Conservation (phyloP, 2,113 vertebrate species). For the Loxodonta africana region DNA sequence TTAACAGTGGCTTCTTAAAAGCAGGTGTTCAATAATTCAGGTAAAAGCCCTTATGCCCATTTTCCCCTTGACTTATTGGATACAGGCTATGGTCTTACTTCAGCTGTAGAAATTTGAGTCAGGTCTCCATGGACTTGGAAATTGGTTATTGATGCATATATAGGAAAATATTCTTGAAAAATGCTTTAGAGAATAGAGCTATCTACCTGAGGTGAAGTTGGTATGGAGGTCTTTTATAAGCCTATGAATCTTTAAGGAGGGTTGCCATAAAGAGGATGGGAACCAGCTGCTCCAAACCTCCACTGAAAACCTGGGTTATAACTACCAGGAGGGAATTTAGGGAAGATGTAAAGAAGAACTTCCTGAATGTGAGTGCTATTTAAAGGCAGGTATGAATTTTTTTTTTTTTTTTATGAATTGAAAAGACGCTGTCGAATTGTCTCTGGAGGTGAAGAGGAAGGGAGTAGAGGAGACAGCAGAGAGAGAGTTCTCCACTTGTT, state of each 20-base stretch:
- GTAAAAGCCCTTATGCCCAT: neutral
- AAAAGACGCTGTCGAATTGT: slow-evolving; percentile 52
- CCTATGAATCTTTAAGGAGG: slow-evolving; percentile 74
- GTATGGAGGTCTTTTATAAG: slow-evolving; percentile 58
- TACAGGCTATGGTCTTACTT: neutral
- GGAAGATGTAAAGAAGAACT: slow-evolving; percentile 78
- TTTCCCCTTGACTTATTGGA: neutral
- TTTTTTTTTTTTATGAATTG: neutral
- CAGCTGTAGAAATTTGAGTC: slow-evolving; percentile 9
- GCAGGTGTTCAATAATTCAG: slow-evolving; percentile 42
- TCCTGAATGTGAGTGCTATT: slow-evolving; percentile 68
- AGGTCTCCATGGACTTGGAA: neutral
- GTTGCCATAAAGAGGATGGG: slow-evolving; percentile 63
- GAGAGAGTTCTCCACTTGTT: neutral
- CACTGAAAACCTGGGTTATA: slow-evolving; percentile 69
- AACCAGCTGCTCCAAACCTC: slow-evolving; percentile 81
- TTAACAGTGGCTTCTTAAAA: slow-evolving; percentile 24
- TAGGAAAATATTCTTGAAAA: slow-evolving; percentile 49
- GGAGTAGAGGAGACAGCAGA: neutral
- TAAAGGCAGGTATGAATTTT: slow-evolving; percentile 58
- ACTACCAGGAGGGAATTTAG: slow-evolving; percentile 70
- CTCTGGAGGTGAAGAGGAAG: slow-evolving; percentile 28
- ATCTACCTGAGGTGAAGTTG: slow-evolving; percentile 43
- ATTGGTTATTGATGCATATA: slow-evolving; percentile 25
- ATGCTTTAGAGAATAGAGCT: slow-evolving; percentile 42